Conservation (phyloP, 2,888 invertebrate genomes). For the Dioctria linearis region DNA sequence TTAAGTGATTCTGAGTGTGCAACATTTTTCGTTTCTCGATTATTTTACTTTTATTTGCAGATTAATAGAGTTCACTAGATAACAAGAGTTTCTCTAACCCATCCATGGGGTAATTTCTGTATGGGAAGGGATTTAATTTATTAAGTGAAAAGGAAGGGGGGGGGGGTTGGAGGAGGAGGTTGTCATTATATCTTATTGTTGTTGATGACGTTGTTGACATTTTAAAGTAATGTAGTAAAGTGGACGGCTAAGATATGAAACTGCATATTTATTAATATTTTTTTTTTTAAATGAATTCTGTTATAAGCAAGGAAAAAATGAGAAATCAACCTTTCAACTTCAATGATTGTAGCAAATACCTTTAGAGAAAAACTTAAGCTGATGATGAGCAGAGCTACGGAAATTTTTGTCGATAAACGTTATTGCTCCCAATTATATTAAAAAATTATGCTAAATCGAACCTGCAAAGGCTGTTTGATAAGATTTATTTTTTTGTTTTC, state of each 20-base stretch:
- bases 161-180: neutral
- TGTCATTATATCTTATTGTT: neutral
- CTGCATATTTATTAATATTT: neutral
- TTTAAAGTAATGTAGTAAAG: neutral
- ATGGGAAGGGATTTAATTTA: slow-evolving; percentile 36
- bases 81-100: slow-evolving; percentile 28
- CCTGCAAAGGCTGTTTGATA: too few relatives aligned
- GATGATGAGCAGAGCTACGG: too few relatives aligned
- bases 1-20: slow-evolving; percentile 41
- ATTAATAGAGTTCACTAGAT: slow-evolving; percentile 49
- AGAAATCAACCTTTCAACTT: too few relatives aligned
- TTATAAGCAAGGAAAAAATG: too few relatives aligned
- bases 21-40: neutral
- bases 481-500: too few relatives aligned
- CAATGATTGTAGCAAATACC: too few relatives aligned
- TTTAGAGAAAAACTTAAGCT: too few relatives aligned
- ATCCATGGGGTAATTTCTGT: slow-evolving; percentile 25
- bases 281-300: too few relatives aligned
- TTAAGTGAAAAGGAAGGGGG: neutral
- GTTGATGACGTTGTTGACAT: neutral
- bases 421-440: too few relatives aligned
- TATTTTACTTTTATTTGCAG: slow-evolving; percentile 40
- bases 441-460: too few relatives aligned
- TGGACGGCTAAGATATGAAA: neutral
- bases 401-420: too few relatives aligned